Conservation (phyloP, 2,888 invertebrate genomes). For the Selenia dentaria region DNA sequence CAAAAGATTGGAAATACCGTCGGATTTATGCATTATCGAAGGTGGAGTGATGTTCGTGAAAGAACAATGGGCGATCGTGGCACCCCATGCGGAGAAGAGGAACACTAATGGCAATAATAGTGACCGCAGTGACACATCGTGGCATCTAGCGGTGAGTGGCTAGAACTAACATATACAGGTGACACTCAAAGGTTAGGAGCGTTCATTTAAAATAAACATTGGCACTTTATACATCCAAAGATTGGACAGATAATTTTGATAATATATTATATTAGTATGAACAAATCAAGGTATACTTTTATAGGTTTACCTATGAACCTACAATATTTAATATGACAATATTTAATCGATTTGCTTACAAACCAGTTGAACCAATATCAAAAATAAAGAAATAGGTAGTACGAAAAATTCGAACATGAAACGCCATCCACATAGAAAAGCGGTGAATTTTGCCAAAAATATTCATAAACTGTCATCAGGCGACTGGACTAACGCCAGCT, state of each 20-base stretch:
- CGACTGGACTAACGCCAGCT: slow-evolving; percentile 82
- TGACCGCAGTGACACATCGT: slow-evolving; percentile 45
- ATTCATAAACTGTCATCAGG: slow-evolving; percentile 84
- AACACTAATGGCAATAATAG: slow-evolving; percentile 42
- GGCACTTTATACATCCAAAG: slow-evolving; percentile 25
- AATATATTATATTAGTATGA: no score
- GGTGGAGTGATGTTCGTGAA: slow-evolving; percentile 66
- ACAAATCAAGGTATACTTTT: no score
- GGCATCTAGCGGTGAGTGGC: slow-evolving; percentile 77
- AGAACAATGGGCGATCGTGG: slow-evolving; percentile 79
- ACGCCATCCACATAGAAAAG: slow-evolving; percentile 64
- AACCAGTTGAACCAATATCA: slow-evolving; percentile 15
- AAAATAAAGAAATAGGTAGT: slow-evolving; percentile 44
- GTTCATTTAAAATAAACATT: not conserved
- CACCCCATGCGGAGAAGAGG: slow-evolving; percentile 80
- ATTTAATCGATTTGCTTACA: slow-evolving; percentile 23
- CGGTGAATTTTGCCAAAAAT: slow-evolving; percentile 78
- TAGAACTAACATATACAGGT: slow-evolving; percentile 40
- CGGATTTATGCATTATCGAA: slow-evolving; percentile 82
- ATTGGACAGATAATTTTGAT: no score
- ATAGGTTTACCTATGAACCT: no score
- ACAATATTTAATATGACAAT: no score
- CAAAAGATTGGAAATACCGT: slow-evolving; percentile 75
- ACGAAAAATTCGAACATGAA: slow-evolving; percentile 66
- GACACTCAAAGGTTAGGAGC: slow-evolving; percentile 41